Evolutionary conservation across 2,888 invertebrate species (phyloP), one percentile per base, ranked within the genome.

Genomic region (Melanargia galathea): DNA sequence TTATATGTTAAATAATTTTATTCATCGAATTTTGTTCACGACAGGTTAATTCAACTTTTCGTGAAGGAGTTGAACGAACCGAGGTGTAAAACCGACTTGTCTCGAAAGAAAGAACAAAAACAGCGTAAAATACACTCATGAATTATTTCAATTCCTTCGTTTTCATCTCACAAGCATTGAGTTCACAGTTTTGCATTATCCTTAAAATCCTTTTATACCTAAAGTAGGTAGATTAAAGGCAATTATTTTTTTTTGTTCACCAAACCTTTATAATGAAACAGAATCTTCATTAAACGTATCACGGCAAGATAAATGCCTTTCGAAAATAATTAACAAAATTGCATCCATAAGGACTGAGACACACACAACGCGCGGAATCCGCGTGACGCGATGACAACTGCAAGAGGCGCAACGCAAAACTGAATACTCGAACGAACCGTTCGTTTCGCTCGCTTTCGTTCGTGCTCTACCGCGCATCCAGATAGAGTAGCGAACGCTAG

Each of bases 311-410:
- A 84, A 87, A 88, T 85, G 87, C 83, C 82, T 78, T 82, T 83
- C 78, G 76, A 85, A 86, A 87, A 87, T 87, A 88, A 88, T 89
- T 87, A 88, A 85, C 84, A 82, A 87, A 87, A 87, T 84, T 84
- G 87, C 82, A 83, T 59, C 40, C 49, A 51, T 59, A 18, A 43
- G 18, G 43, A 18, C 43, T 43, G 43, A 2, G 18, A 18, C 43
- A 43, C 6, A 18, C 18, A 18, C 43, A 43, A 8, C 16, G 43
- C 18, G 18, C 10, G 16, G 10, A 13, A 5, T 13, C n/a, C 6
- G 38, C 38, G 38, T n/a, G 4, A 38, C 43, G 43, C 43, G 43
- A 43, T 16, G 18, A 8, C 8, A 43, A 8, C 43, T 6, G 16
- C 18, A 43, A 8, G 1, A 7, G 2, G 1, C 2, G 18, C 8